Percentiles rank a stretch among this genome's conserved stretches.
phyloP scores from a whole-genome alignment of 2,797 vertebrate species.

The Xerus rutilus region DNA sequence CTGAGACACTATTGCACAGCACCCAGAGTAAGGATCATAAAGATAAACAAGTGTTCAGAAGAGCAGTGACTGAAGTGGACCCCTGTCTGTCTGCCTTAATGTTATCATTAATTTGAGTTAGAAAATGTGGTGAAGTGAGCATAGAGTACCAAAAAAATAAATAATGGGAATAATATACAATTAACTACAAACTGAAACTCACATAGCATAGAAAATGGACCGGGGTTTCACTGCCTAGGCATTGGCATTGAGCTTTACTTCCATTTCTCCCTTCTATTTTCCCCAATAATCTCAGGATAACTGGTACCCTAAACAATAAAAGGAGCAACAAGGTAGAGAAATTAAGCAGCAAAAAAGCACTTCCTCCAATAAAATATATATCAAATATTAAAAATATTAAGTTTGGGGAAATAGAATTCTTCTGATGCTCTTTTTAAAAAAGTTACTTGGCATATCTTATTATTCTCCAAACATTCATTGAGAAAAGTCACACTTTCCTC shows the following conservation, averaged over 20 bases:
- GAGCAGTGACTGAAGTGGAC: not conserved
- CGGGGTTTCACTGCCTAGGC: not conserved
- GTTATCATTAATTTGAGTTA: not conserved
- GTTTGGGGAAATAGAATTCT: constrained; percentile 6
- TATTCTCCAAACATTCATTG: constrained; percentile 50
- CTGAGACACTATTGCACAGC: not conserved
- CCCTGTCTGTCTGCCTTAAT: not conserved
- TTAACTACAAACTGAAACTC: not conserved
- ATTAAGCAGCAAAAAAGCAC: not conserved
- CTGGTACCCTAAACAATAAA: constrained; percentile 6
- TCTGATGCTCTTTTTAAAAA: constrained; percentile 45
- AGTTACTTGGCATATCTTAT: constrained; percentile 42
- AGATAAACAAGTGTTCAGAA: not conserved
- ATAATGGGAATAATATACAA: not conserved
- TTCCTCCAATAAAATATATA: not conserved
- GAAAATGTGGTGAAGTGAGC: not conserved
- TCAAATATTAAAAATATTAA: constrained; percentile 15
- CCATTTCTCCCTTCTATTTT: not conserved
- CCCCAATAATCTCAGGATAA: not conserved
- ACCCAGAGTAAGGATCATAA: not conserved
- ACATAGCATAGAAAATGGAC: not conserved
- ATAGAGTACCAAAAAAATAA: not conserved
- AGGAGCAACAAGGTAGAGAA: not conserved
- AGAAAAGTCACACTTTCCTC: constrained; percentile 61
- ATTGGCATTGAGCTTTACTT: not conserved